phyloP scores from a whole-genome alignment of 2,888 invertebrate species.

The Acrobasis repandana region DNA sequence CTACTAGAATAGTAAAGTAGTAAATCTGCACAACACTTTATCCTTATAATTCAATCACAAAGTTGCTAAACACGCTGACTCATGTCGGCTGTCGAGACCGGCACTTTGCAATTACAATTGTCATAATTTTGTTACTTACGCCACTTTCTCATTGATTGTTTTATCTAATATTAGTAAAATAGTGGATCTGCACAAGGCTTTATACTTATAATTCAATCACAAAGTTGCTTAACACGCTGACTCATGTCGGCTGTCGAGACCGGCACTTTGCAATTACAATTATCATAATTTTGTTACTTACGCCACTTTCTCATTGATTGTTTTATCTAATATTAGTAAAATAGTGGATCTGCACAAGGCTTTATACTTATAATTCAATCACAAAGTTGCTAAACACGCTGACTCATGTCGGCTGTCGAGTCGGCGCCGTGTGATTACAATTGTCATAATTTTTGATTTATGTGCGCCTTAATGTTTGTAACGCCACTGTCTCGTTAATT shows the following conservation, averaged over 20 bases:
- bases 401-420: constrained; percentile 27
- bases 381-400: constrained; percentile 27
- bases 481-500: constrained; percentile 21
- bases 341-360: background rate
- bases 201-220: constrained; percentile 29
- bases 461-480: constrained; percentile 29
- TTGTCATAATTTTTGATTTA: constrained; percentile 31
- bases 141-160: background rate
- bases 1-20: too few relatives aligned
- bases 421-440: constrained; percentile 29
- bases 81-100: too few relatives aligned
- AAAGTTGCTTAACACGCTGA: constrained; percentile 28
- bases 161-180: background rate
- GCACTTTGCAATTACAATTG: too few relatives aligned
- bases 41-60: too few relatives aligned
- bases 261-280: constrained; percentile 32
- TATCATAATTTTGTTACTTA: constrained; percentile 25
- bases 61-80: too few relatives aligned
- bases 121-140: too few relatives aligned
- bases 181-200: background rate
- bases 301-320: background rate
- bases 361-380: constrained; percentile 28
- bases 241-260: constrained; percentile 26
- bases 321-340: background rate
- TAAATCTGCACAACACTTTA: too few relatives aligned